These are phyloP conservation scores for Gerosis bhagava DNA, from an alignment of 2,888 invertebrate species.

Conservation along the genomic window DNA sequence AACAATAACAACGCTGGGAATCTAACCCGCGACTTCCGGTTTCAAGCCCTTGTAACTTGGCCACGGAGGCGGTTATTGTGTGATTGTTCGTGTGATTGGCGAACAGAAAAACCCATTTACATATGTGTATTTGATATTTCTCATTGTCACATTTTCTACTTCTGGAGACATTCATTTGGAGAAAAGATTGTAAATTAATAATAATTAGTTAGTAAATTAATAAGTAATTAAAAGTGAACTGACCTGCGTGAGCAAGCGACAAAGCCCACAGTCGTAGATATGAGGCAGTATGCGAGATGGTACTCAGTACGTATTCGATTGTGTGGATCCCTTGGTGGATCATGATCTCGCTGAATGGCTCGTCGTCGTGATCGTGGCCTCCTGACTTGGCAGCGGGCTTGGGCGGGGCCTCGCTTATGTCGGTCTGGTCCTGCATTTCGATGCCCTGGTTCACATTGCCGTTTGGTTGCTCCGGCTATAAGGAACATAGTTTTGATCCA, in stretches of 20 bases:
- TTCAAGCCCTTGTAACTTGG: no score
- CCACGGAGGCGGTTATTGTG: no score
- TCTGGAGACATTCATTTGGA: no score
- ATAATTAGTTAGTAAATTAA: no score
- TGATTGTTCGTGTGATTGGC: no score
- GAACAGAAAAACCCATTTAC: no score
- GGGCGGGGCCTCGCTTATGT: slow-evolving; percentile 45
- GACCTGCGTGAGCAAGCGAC: slow-evolving; percentile 96
- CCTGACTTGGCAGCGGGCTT: slow-evolving; percentile 40
- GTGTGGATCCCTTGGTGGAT: slow-evolving; percentile 98
- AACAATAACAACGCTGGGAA: no score
- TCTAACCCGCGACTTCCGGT: no score
- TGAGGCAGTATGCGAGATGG: slow-evolving; percentile 98
- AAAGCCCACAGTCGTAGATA: slow-evolving; percentile 98
- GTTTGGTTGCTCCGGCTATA: slow-evolving; percentile 73
- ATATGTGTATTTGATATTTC: no score
- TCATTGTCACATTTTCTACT: no score
- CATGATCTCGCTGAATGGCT: slow-evolving; percentile 92
- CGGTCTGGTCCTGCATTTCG: slow-evolving; percentile 82
- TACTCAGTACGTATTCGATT: slow-evolving; percentile 97
- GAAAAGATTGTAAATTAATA: no score
- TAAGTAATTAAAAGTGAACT: background rate
- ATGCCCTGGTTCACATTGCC: slow-evolving; percentile 87
- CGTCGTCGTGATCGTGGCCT: slow-evolving; percentile 74
- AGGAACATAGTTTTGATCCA: no score